Conservation (phyloP, 2,888 invertebrate genomes). For the Lingula anatina region DNA sequence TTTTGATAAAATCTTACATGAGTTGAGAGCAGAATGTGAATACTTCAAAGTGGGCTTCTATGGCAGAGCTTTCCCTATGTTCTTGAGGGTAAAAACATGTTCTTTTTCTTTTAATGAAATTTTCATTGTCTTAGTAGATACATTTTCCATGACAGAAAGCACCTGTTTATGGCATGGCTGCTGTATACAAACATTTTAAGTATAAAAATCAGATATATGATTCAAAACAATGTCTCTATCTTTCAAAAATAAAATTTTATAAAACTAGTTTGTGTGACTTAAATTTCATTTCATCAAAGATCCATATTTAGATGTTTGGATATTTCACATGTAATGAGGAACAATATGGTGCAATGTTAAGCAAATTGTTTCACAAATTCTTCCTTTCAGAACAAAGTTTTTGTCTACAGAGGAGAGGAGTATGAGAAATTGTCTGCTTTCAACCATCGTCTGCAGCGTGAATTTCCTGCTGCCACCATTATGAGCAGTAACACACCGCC, state of each 20-base stretch:
- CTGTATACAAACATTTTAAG: too few relatives aligned
- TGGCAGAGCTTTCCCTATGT: constrained; percentile 81
- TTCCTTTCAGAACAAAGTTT: constrained; percentile 42
- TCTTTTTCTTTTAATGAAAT: background rate
- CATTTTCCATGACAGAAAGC: too few relatives aligned
- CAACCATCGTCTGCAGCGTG: constrained; percentile 33
- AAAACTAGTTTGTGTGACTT: background rate
- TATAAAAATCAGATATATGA: too few relatives aligned
- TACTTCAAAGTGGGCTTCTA: constrained; percentile 94
- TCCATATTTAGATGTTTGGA: too few relatives aligned
- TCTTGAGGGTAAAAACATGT: constrained; percentile 67
- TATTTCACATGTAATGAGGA: too few relatives aligned
- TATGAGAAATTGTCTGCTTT: constrained; percentile 38
- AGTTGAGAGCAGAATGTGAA: constrained; percentile 73
- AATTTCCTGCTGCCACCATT: constrained; percentile 38
- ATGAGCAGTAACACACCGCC: constrained; percentile 25
- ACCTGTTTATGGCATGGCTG: too few relatives aligned
- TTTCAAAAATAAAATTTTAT: background rate
- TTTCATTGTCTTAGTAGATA: constrained; percentile 1
- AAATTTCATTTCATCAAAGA: too few relatives aligned
- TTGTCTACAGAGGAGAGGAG: constrained; percentile 45
- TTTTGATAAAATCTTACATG: constrained; percentile 73
- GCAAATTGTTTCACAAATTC: too few relatives aligned
- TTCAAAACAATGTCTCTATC: background rate
- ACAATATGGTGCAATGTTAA: too few relatives aligned